A percentile compares a stretch with the other conserved stretches of the same genome.
phyloP scores from a whole-genome alignment of 2,113 vertebrate species.

The Stigmatopora nigra region DNA sequence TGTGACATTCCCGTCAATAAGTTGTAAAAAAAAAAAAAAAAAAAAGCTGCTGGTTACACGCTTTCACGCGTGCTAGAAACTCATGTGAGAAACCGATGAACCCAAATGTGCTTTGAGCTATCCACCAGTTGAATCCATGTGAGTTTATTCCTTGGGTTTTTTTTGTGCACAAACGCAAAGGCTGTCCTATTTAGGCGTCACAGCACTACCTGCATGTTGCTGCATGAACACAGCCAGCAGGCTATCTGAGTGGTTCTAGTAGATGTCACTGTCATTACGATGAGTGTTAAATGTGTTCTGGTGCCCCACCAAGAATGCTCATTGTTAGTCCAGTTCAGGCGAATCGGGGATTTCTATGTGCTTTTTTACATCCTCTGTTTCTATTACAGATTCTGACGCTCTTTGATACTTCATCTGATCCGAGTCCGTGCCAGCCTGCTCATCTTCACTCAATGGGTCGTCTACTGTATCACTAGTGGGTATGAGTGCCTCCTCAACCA shows the following conservation, averaged over 20 bases:
- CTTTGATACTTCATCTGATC: slow-evolving; percentile 4
- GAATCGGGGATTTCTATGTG: slow-evolving; percentile 42
- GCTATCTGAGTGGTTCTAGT: slow-evolving; percentile 4
- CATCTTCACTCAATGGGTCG: background rate
- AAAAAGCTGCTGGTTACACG: slow-evolving; percentile 58
- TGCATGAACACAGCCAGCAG: slow-evolving; percentile 21
- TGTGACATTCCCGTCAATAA: slow-evolving; percentile 31
- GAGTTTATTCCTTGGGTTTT: slow-evolving; percentile 5
- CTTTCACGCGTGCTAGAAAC: slow-evolving; percentile 33
- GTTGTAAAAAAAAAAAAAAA: too few species aligned
- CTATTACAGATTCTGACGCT: background rate
- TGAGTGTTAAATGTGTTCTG: slow-evolving; percentile 6
- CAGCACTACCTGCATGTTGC: slow-evolving; percentile 8
- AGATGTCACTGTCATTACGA: background rate
- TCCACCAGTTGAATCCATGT: background rate
- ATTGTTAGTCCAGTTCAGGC: slow-evolving; percentile 52
- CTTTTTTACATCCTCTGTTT: slow-evolving; percentile 17
- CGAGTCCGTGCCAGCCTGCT: slow-evolving; percentile 9
- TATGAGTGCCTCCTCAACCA: slow-evolving; percentile 23
- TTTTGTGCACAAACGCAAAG: slow-evolving; percentile 49
- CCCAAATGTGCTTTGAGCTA: slow-evolving; percentile 41
- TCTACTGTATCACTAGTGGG: slow-evolving; percentile 34
- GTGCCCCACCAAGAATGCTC: slow-evolving; percentile 11
- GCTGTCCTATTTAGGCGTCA: slow-evolving; percentile 12
- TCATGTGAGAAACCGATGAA: slow-evolving; percentile 30